Percentiles rank a stretch among this genome's conserved stretches.
Evolutionary conservation across 1,140 invertebrate species (phyloP).

Genomic region (Zaprionus nigranus): DNA sequence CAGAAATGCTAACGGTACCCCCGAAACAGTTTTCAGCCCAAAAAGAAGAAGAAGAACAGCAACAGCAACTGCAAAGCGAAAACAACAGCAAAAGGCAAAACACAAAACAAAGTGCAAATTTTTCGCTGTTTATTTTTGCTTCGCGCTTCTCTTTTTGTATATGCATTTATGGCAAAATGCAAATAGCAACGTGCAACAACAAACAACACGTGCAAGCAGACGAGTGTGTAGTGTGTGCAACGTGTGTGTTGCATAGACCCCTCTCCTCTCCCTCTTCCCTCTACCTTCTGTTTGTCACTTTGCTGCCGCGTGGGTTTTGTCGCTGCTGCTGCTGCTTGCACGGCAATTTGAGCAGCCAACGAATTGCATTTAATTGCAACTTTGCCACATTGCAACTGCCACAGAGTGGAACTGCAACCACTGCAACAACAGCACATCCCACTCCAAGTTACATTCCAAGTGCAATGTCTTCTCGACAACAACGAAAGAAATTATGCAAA

Average conservation of each 20-base stretch:
- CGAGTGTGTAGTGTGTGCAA: background rate
- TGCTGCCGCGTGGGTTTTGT: constrained; percentile 33
- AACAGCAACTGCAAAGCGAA: constrained; percentile 41
- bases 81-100: constrained; percentile 46
- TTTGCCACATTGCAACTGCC: constrained; percentile 9
- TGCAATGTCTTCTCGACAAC: constrained; percentile 53
- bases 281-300: constrained; percentile 46
- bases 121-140: constrained; percentile 25
- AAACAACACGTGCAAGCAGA: constrained; percentile 59
- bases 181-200: constrained; percentile 57
- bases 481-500: constrained; percentile 67
- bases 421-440: background rate
- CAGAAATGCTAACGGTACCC: constrained; percentile 64
- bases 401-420: constrained; percentile 42
- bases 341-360: constrained; percentile 58
- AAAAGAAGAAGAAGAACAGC: constrained; percentile 13
- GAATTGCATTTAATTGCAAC: constrained; percentile 75
- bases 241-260: background rate
- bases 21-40: constrained; percentile 5
- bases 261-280: constrained; percentile 25
- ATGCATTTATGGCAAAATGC: constrained; percentile 75
- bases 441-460: constrained; percentile 43
- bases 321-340: constrained; percentile 28
- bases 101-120: constrained; percentile 55
- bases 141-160: constrained; percentile 26